phyloP scores from a whole-genome alignment of 2,888 invertebrate genomes.

The Psylliodes chrysocephalus region DNA sequence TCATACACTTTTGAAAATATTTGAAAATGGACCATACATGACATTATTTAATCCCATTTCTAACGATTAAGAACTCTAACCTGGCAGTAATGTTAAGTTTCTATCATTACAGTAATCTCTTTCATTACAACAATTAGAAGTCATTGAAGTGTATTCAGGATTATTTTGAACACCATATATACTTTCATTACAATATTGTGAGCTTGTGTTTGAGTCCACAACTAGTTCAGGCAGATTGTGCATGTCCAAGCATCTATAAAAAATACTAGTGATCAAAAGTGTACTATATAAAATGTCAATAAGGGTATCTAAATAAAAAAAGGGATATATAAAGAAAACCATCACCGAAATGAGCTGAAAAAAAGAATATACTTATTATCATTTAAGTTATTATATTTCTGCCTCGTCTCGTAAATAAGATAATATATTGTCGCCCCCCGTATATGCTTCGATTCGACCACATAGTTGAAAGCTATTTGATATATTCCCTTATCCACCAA shows the following conservation, averaged over 20 bases:
- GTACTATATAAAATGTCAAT: neutral
- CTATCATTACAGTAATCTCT: conserved; percentile 77
- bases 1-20: neutral
- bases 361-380: neutral
- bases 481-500: no score
- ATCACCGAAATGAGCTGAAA: conserved; percentile 3
- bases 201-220: conserved; percentile 48
- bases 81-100: conserved; percentile 28
- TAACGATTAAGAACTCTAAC: conserved; percentile 28
- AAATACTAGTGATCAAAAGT: conserved; percentile 39
- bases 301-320: conserved; percentile 4
- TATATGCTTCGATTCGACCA: no score
- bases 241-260: conserved; percentile 57
- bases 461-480: no score
- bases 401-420: no score
- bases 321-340: neutral
- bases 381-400: no score
- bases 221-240: conserved; percentile 51
- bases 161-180: conserved; percentile 41
- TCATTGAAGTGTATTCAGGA: conserved; percentile 49
- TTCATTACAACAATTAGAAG: conserved; percentile 70
- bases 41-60: conserved; percentile 29
- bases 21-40: conserved; percentile 10
- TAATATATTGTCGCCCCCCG: no score
- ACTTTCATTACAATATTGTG: conserved; percentile 56